These are phyloP conservation scores for Apodemus agrarius DNA, from an alignment of 2,797 vertebrate species.

Conservation along the genomic window DNA sequence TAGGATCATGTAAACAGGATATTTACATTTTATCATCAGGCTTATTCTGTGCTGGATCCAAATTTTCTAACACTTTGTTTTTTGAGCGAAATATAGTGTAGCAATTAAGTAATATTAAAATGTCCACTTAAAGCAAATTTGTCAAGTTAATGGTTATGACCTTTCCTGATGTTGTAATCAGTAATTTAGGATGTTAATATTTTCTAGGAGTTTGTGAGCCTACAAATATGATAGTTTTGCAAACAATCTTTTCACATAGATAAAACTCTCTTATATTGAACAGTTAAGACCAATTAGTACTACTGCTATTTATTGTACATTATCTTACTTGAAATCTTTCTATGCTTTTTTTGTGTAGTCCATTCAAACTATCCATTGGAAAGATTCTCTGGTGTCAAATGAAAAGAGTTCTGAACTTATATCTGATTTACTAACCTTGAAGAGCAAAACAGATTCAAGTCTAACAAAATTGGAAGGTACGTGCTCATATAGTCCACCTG, in stretches of 20 bases:
- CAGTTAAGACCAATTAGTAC: neutral
- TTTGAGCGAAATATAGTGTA: constrained; percentile 53
- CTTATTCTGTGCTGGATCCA: constrained; percentile 6
- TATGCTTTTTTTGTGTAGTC: constrained; percentile 79
- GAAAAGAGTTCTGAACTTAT: constrained; percentile 86
- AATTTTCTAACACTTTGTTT: constrained; percentile 36
- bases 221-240: neutral
- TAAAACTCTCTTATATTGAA: constrained; percentile 19
- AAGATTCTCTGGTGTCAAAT: constrained; percentile 76
- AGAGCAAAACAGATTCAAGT: constrained; percentile 85
- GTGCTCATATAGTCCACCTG: neutral
- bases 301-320: constrained; percentile 6
- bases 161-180: constrained; percentile 4
- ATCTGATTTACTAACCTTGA: constrained; percentile 89
- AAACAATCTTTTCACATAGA: constrained; percentile 2
- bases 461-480: constrained; percentile 85
- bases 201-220: constrained; percentile 33
- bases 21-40: neutral
- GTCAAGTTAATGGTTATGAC: constrained; percentile 9
- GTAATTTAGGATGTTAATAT: constrained; percentile 58
- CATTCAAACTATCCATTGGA: constrained; percentile 82
- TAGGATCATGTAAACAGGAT: neutral
- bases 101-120: constrained; percentile 31
- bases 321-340: constrained; percentile 43
- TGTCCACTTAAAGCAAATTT: constrained; percentile 32